Base-by-base conservation (phyloP, 2,888 invertebrate genomes). In the Meloe dianella region DNA sequence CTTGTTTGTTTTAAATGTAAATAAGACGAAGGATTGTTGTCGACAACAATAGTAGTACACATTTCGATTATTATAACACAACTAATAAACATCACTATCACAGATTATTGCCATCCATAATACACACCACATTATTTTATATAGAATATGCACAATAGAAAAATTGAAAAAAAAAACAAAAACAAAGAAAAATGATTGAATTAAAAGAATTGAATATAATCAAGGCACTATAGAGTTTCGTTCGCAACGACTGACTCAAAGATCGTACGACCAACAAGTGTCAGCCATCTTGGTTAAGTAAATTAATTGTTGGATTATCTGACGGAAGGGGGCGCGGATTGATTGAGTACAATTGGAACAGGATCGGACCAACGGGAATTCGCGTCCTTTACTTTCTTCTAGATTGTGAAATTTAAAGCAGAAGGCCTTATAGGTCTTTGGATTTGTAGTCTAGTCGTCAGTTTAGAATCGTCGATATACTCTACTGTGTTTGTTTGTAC, bases 211-310 rank as follows among this genome's bases (percentile, higher is more conserved):
- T n/a, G n/a, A n/a, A n/a, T n/a, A n/a, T n/a, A n/a, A n/a, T 68
- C 77, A 80, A 78, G 78, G 79, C 78, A 78, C 78, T 69, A 73
- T 47, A 20, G 32, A 6, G 20, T 20, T 77, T 78, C 76, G 74
- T 61, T 74, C 73, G 73, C 47, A 73, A 77, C 76, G 70, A 64
- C 69, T 77, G 75, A 74, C 73, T 77, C 75, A 80, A 69, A 75
- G 75, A 75, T 75, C 73, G 73, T 71, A 72, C 73, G 75, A 82
- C 82, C 82, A 83, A 83, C 83, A 83, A 83, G 83, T 83, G 83
- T 82, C 82, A 82, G 83, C 83, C 83, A 83, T 83, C 75, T 83
- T 83, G 81, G 71, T 73, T 72, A 71, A 73, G 69, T 67, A 61
- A 69, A 62, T 63, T 8, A 10, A 7, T 22, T 2, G 20, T 47